A percentile compares a stretch with the other conserved stretches of the same genome.
These are phyloP conservation scores for Drosophila falleni DNA, from an alignment of 2,888 invertebrate genomes.

Conservation along the genomic window DNA sequence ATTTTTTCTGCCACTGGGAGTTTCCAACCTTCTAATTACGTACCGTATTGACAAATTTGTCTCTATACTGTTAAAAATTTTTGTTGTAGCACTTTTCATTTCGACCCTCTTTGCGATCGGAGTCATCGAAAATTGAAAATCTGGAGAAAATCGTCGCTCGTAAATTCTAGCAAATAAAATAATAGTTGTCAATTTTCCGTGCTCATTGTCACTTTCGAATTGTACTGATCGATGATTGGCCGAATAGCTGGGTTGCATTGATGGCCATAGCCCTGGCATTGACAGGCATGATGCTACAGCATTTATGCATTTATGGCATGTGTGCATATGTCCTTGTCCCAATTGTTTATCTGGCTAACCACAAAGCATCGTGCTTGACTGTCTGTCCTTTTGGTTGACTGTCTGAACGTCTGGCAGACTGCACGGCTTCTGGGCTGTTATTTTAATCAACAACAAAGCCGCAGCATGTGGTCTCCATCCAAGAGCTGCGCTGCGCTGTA, in stretches of 20 bases:
- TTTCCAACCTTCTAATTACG: slow-evolving; percentile 62
- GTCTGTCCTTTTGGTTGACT: slow-evolving; percentile 7
- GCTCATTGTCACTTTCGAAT: slow-evolving; percentile 47
- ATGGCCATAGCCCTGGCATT: neutral
- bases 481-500: slow-evolving; percentile 21
- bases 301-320: slow-evolving; percentile 23
- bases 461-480: slow-evolving; percentile 67
- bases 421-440: slow-evolving; percentile 21
- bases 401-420: slow-evolving; percentile 4
- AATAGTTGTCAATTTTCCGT: slow-evolving; percentile 73
- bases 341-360: slow-evolving; percentile 33
- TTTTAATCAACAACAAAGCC: slow-evolving; percentile 62
- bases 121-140: slow-evolving; percentile 25
- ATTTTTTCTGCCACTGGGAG: slow-evolving; percentile 21
- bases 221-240: slow-evolving; percentile 64
- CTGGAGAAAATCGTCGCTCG: slow-evolving; percentile 42
- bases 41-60: slow-evolving; percentile 67
- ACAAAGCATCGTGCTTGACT: slow-evolving; percentile 11
- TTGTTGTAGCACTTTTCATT: slow-evolving; percentile 3
- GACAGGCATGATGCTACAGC: slow-evolving; percentile 45
- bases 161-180: slow-evolving; percentile 72
- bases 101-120: slow-evolving; percentile 38
- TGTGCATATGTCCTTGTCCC: slow-evolving; percentile 52
- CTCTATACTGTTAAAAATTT: slow-evolving; percentile 1
- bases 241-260: slow-evolving; percentile 10